Percentiles rank a stretch among this genome's conserved stretches.
phyloP scores from a whole-genome alignment of 2,888 invertebrate species.

The Eilema caniola region DNA sequence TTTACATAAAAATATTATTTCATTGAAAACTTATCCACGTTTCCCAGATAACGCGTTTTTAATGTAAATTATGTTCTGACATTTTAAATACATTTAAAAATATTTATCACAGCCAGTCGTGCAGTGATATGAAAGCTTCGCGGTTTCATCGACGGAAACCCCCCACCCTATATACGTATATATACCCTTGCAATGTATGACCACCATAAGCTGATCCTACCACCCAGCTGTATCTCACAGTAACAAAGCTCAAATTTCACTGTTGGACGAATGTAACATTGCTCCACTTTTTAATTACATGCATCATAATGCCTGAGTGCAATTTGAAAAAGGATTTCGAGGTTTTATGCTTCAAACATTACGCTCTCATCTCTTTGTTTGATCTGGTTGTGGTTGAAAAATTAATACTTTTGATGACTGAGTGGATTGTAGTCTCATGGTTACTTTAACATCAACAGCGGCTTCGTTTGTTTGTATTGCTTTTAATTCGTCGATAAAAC shows the following conservation, averaged over 20 bases:
- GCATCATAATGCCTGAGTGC: conserved; percentile 74
- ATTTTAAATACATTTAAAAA: conserved; percentile 38
- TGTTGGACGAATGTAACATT: conserved; percentile 60
- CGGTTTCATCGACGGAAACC: conserved; percentile 64
- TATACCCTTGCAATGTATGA: conserved; percentile 31
- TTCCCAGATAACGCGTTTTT: not conserved
- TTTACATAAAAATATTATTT: not conserved
- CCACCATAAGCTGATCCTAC: conserved; percentile 37
- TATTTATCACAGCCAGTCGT: conserved; percentile 60
- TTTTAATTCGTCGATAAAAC: not conserved
- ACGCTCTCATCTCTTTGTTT: conserved; percentile 35
- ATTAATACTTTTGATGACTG: conserved; percentile 7
- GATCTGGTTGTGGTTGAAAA: conserved; percentile 15
- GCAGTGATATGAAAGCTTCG: conserved; percentile 71
- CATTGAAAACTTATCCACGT: not conserved
- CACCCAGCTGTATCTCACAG: not conserved
- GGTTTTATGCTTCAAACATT: conserved; percentile 60
- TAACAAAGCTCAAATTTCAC: conserved; percentile 44
- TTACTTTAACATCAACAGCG: not conserved
- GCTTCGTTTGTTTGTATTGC: not conserved
- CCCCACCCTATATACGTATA: conserved; percentile 37
- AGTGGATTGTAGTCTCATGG: not conserved
- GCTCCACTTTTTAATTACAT: conserved; percentile 83
- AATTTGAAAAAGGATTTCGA: conserved; percentile 77
- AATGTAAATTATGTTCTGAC: not conserved